Evolutionary conservation across 1,140 invertebrate genomes (phyloP), one percentile per base, ranked within the genome.

Genomic region (Cyrtorhinus lividipennis): DNA sequence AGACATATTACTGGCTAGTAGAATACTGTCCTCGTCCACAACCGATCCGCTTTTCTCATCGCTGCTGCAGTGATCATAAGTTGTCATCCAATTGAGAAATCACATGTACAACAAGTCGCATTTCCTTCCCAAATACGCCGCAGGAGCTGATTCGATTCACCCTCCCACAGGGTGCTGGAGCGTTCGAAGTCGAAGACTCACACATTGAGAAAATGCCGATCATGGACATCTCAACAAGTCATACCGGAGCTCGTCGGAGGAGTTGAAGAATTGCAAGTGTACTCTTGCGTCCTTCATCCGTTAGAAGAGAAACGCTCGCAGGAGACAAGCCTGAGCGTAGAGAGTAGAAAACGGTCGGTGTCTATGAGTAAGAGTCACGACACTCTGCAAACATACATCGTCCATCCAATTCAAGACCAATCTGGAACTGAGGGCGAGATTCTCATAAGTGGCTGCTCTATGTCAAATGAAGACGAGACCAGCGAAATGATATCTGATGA

Each of bases 401-500:
- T 38, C 5, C 30, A 38, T 38, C 30, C 5, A n/a, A n/a, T n/a
- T 38, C 30, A 15, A 38, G 30, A 38, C 5, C 5, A 38, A 38
- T 15, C 5, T 38, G 15, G 30, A n/a, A n/a, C n/a, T n/a, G n/a
- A n/a, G n/a, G n/a, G n/a, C n/a, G n/a, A n/a, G n/a, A n/a, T n/a
- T n/a, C n/a, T n/a, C n/a, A n/a, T n/a, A n/a, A n/a, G n/a, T n/a
- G n/a, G n/a, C n/a, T n/a, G n/a, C n/a, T n/a, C n/a, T n/a, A n/a
- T n/a, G n/a, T n/a, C n/a, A n/a, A n/a, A n/a, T n/a, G n/a, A n/a
- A n/a, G 48, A 53, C 5, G 48, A 53, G 3, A 53, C 48, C 5
- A 20, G 48, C 20, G 48, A 53, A 20, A 53, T 53, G 48, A 53
- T 53, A 53, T 53, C 48, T 5, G 48, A 53, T 53, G 18, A 53